Evolutionary conservation across 2,888 invertebrate genomes (phyloP).

Genomic region (Leucozona laternaria): DNA sequence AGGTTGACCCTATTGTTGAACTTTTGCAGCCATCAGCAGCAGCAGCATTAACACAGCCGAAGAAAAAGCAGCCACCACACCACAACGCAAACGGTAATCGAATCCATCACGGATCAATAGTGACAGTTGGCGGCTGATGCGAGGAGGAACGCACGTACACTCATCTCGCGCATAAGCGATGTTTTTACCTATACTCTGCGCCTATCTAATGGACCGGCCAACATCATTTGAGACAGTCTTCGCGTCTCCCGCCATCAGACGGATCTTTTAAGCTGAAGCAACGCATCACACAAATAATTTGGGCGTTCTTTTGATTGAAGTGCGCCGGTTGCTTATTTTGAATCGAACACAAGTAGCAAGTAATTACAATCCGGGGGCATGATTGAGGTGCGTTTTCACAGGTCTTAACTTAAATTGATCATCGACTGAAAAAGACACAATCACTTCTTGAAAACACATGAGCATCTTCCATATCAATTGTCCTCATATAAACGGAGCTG

Average conservation of each 20-base stretch:
- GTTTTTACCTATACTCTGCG: constrained; percentile 36
- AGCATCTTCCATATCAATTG: constrained; percentile 59
- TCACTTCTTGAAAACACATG: constrained; percentile 44
- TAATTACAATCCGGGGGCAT: constrained; percentile 77
- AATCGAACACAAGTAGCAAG: constrained; percentile 78
- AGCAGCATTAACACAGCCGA: constrained; percentile 36
- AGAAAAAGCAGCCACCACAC: constrained; percentile 3
- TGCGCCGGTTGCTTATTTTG: constrained; percentile 65
- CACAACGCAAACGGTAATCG: constrained; percentile 23
- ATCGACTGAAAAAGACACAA: constrained; percentile 13
- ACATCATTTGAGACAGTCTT: constrained; percentile 17
- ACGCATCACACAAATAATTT: constrained; percentile 55
- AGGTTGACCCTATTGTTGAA: constrained; percentile 70
- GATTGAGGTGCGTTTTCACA: constrained; percentile 73
- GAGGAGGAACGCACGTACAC: constrained; percentile 49
- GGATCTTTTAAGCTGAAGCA: constrained; percentile 36
- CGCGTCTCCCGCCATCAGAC: background rate
- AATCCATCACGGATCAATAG: constrained; percentile 70
- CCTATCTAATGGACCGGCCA: constrained; percentile 46
- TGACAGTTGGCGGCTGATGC: constrained; percentile 54
- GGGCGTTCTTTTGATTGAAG: constrained; percentile 71
- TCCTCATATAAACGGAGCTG: constrained; percentile 65
- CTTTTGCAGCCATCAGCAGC: constrained; percentile 59
- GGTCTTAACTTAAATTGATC: constrained; percentile 67
- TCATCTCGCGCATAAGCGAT: constrained; percentile 51